Conservation (phyloP, 2,113 vertebrate genomes). For the Rhynchomys soricoides region DNA sequence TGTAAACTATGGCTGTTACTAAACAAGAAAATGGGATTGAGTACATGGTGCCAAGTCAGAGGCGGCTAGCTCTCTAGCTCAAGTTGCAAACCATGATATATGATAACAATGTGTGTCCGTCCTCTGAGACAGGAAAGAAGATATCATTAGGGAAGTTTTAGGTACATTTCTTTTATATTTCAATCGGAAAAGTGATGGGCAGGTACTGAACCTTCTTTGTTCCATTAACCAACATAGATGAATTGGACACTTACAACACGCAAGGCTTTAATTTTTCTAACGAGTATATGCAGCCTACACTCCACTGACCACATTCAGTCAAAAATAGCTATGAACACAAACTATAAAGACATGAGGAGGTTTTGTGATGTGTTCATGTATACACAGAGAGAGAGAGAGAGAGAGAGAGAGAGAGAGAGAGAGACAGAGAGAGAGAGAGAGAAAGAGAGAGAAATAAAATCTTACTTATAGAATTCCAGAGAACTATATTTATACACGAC, state of each 20-base stretch:
- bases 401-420: too few relatives aligned
- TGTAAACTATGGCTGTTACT: background rate
- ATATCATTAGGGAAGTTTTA: background rate
- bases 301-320: background rate
- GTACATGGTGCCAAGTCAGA: background rate
- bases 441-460: background rate
- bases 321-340: background rate
- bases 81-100: constrained; percentile 7
- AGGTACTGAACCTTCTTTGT: background rate
- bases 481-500: background rate
- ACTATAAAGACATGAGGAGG: background rate
- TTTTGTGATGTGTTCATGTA: too few relatives aligned
- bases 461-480: background rate
- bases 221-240: background rate
- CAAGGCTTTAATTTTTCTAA: background rate
- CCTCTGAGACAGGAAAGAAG: background rate
- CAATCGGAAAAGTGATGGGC: background rate
- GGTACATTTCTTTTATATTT: background rate
- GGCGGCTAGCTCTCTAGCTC: background rate
- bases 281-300: too few relatives aligned
- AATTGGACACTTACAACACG: background rate
- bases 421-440: too few relatives aligned
- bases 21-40: background rate
- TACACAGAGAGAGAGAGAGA: too few relatives aligned
- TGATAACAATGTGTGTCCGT: background rate